phyloP scores from a whole-genome alignment of 2,797 vertebrate species.

The Pelodytes ibericus region DNA sequence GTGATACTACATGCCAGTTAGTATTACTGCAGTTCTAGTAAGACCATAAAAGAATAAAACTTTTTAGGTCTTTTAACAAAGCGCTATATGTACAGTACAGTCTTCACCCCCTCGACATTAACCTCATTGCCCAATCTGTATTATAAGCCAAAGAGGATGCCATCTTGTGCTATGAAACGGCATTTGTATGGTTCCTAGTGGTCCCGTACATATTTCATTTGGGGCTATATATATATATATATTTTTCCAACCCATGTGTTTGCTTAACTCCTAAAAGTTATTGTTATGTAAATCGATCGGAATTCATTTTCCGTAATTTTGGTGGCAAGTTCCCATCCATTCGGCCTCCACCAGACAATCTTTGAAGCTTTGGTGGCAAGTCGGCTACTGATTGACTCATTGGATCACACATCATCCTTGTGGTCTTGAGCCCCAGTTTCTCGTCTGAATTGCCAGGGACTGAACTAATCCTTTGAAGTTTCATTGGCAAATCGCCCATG shows the following conservation, averaged over 20 bases:
- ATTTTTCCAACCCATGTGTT: slow-evolving; percentile 57
- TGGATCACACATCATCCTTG: slow-evolving; percentile 87
- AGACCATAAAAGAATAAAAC: slow-evolving; percentile 70
- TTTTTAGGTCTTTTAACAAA: slow-evolving; percentile 72
- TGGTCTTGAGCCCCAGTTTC: slow-evolving; percentile 85
- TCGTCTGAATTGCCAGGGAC: slow-evolving; percentile 96
- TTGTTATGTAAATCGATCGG: slow-evolving; percentile 93
- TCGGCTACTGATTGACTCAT: slow-evolving; percentile 97
- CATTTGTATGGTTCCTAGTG: slow-evolving; percentile 43
- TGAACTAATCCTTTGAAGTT: slow-evolving; percentile 97
- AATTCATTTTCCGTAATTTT: slow-evolving; percentile 98
- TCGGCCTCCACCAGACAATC: slow-evolving; percentile 86
- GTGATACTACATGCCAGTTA: slow-evolving; percentile 87
- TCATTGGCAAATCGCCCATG: slow-evolving; percentile 96
- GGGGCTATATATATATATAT: too few relatives aligned
- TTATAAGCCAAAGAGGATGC: slow-evolving; percentile 69
- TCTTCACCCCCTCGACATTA: slow-evolving; percentile 43
- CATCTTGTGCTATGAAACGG: slow-evolving; percentile 61
- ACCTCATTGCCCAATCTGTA: slow-evolving; percentile 66
- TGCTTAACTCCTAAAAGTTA: slow-evolving; percentile 50
- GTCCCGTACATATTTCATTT: slow-evolving; percentile 53
- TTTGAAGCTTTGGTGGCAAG: slow-evolving; percentile 97
- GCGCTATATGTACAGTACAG: slow-evolving; percentile 73
- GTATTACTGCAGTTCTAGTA: slow-evolving; percentile 77
- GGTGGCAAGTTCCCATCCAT: slow-evolving; percentile 96